Conservation (phyloP, 2,113 vertebrate species). For the Ibidorhyncha struthersii region DNA sequence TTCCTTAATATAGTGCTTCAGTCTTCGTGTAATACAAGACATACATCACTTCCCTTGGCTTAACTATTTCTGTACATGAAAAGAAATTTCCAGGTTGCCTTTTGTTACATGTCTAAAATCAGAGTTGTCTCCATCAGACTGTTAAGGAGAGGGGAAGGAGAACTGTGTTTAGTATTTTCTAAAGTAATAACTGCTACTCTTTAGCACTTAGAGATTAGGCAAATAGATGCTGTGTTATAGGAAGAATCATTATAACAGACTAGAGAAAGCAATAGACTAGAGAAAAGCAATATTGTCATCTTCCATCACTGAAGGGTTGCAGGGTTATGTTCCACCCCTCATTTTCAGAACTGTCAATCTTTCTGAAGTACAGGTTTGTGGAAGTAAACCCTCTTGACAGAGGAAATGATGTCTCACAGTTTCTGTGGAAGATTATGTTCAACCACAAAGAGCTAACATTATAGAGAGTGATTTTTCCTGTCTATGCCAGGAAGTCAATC, state of each 20-base stretch:
- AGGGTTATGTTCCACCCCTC: neutral
- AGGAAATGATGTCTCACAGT: neutral
- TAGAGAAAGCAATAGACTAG: too few species aligned
- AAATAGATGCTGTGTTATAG: rapidly evolving
- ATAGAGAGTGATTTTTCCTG: neutral
- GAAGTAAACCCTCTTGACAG: neutral
- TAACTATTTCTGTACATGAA: neutral
- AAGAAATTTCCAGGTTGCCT: neutral
- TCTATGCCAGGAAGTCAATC: neutral
- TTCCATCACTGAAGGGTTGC: neutral
- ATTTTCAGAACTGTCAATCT: neutral
- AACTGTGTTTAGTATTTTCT: neutral
- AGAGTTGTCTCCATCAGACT: neutral
- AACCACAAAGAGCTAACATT: neutral
- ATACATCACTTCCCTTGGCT: neutral
- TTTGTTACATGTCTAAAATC: neutral
- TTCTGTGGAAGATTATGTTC: neutral
- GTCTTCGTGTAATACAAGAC: neutral
- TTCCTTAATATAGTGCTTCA: neutral
- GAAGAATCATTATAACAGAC: neutral
- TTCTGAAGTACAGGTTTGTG: neutral
- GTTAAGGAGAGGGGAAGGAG: neutral
- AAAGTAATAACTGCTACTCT: neutral
- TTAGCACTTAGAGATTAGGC: neutral
- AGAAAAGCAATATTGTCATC: neutral